Evolutionary conservation across 2,888 invertebrate species (phyloP).

Genomic region (Allophyes oxyacanthae): DNA sequence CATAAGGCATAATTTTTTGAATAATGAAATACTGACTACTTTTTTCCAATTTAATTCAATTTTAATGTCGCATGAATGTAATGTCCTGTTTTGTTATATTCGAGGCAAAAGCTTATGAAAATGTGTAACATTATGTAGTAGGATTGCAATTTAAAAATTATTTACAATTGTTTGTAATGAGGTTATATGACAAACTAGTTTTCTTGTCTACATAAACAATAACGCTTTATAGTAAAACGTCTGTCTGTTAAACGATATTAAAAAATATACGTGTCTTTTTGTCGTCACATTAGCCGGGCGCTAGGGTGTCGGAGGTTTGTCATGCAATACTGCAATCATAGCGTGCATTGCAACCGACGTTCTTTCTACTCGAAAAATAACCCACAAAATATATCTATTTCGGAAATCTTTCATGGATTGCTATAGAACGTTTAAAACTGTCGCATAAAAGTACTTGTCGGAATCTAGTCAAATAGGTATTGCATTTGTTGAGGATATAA

Average conservation of each 20-base stretch:
- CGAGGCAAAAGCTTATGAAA: constrained; percentile 39
- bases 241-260: constrained; percentile 17
- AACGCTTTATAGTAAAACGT: not conserved
- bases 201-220: constrained; percentile 1
- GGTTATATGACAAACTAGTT: constrained; percentile 8
- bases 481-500: too few species aligned
- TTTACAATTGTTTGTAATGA: constrained; percentile 11
- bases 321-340: constrained; percentile 82
- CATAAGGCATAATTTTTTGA: constrained; percentile 27
- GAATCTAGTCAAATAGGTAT: too few species aligned
- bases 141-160: constrained; percentile 14
- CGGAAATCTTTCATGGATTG: constrained; percentile 21
- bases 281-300: constrained; percentile 58
- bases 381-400: constrained; percentile 28
- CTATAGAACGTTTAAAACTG: constrained; percentile 8
- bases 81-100: constrained; percentile 35
- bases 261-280: constrained; percentile 49
- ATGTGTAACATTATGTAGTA: constrained; percentile 29
- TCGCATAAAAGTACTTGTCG: constrained; percentile 1
- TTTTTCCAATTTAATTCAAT: too few species aligned
- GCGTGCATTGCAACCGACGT: constrained; percentile 64
- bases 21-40: constrained; percentile 21
- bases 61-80: too few species aligned
- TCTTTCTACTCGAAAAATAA: constrained; percentile 61
- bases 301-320: constrained; percentile 63